These are phyloP conservation scores for Grantiella picta DNA, from an alignment of 2,113 vertebrate species.

Conservation along the genomic window DNA sequence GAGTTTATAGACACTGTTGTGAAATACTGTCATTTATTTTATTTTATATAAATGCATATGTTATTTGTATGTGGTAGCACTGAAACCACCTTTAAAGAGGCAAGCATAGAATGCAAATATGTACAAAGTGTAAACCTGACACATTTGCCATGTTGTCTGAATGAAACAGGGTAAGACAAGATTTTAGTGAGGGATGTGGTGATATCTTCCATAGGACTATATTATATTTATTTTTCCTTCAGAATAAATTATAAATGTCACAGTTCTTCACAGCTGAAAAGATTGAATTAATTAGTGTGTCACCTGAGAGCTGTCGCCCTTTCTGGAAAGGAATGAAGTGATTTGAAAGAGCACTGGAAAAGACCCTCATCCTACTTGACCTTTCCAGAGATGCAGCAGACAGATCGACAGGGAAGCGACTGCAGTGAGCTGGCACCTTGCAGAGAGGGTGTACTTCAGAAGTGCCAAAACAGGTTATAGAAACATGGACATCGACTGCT, in stretches of 20 bases:
- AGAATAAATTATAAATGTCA: conserved; percentile 65
- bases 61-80: neutral
- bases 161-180: neutral
- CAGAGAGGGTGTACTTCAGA: neutral
- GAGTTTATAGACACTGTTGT: neutral
- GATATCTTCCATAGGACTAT: neutral
- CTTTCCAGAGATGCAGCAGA: conserved; percentile 45
- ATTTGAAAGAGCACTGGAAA: conserved; percentile 51
- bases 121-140: neutral
- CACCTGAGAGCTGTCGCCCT: conserved; percentile 56
- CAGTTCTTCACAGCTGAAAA: conserved; percentile 26
- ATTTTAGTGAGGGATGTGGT: neutral
- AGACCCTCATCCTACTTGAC: conserved; percentile 53
- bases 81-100: neutral
- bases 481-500: neutral
- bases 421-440: neutral
- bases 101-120: neutral
- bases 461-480: neutral
- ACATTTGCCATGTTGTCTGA: neutral
- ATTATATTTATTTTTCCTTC: conserved; percentile 30
- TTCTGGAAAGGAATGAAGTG: conserved; percentile 46
- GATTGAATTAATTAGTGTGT: conserved; percentile 52
- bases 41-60: neutral
- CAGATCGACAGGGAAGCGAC: conserved; percentile 19
- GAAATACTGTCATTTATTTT: neutral